Conservation (phyloP, 2,113 vertebrate genomes). For the Periophthalmodon schlosseri region DNA sequence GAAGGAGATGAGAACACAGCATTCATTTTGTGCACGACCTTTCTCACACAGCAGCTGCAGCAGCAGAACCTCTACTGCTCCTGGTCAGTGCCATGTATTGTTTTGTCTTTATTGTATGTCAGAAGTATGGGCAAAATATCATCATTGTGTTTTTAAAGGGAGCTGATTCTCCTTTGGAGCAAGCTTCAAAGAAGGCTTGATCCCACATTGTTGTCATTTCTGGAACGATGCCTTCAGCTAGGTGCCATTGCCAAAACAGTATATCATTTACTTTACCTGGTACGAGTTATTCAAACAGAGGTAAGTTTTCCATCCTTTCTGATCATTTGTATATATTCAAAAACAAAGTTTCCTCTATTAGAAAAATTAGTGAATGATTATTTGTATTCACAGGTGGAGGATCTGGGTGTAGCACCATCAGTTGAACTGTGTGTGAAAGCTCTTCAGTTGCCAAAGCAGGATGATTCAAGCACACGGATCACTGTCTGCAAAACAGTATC, state of each 20-base stretch:
- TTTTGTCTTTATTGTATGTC: background rate
- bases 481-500: slow-evolving; percentile 93
- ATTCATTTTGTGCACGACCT: slow-evolving; percentile 96
- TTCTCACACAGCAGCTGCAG: slow-evolving; percentile 96
- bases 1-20: slow-evolving; percentile 96
- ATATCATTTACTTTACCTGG: slow-evolving; percentile 92
- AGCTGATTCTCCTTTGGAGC: slow-evolving; percentile 94
- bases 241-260: slow-evolving; percentile 95
- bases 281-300: slow-evolving; percentile 94
- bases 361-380: background rate
- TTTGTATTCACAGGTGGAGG: slow-evolving; percentile 79
- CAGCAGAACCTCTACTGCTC: slow-evolving; percentile 91
- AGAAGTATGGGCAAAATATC: background rate
- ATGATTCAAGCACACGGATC: slow-evolving; percentile 87
- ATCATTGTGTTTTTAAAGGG: slow-evolving; percentile 75
- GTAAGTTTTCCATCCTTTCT: slow-evolving; percentile 62
- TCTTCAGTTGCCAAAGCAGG: slow-evolving; percentile 89
- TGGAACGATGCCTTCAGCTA: slow-evolving; percentile 96
- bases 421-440: slow-evolving; percentile 93
- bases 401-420: slow-evolving; percentile 85
- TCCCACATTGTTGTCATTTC: slow-evolving; percentile 86
- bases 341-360: background rate
- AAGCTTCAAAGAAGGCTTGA: slow-evolving; percentile 95
- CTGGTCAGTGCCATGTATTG: slow-evolving; percentile 79
- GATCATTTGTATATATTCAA: background rate